Conservation (phyloP, 2,113 vertebrate species). For the Hiodon tergisus region DNA sequence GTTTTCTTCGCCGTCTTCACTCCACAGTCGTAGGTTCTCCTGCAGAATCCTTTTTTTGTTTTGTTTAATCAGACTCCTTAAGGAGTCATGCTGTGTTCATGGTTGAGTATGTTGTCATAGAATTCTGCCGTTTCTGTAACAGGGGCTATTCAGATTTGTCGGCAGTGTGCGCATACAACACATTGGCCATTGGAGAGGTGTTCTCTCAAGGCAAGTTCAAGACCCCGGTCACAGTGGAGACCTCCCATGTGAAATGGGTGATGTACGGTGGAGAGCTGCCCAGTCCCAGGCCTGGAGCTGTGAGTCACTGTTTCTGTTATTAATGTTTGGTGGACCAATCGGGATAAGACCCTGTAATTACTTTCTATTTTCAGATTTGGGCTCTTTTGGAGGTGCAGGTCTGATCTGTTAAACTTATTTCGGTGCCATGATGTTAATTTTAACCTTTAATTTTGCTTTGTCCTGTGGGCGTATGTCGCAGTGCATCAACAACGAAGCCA, state of each 20-base stretch:
- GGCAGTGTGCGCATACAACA: constrained; percentile 56
- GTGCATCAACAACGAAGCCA: constrained; percentile 56
- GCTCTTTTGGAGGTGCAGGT: no score
- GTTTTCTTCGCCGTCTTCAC: constrained; percentile 68
- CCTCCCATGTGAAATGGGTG: constrained; percentile 61
- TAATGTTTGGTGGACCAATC: no score
- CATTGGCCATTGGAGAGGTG: constrained; percentile 50
- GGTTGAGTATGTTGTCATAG: no score
- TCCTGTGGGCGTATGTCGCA: constrained; percentile 26
- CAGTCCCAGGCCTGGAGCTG: constrained; percentile 66
- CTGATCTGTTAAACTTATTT: no score
- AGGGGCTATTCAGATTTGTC: constrained; percentile 61
- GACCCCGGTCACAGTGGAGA: constrained; percentile 48
- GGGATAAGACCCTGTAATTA: no score
- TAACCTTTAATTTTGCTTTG: no score
- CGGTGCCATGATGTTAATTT: no score
- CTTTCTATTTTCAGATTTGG: no score
- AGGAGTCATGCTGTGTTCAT: no score
- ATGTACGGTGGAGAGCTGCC: constrained; percentile 61
- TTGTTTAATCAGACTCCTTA: no score
- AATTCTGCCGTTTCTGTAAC: neutral
- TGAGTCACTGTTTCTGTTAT: constrained; percentile 48
- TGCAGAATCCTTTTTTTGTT: neutral
- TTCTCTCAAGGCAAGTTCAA: constrained; percentile 69
- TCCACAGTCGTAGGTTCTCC: constrained; percentile 58